phyloP scores from a whole-genome alignment of 2,113 vertebrate species.

The Lepus americanus region DNA sequence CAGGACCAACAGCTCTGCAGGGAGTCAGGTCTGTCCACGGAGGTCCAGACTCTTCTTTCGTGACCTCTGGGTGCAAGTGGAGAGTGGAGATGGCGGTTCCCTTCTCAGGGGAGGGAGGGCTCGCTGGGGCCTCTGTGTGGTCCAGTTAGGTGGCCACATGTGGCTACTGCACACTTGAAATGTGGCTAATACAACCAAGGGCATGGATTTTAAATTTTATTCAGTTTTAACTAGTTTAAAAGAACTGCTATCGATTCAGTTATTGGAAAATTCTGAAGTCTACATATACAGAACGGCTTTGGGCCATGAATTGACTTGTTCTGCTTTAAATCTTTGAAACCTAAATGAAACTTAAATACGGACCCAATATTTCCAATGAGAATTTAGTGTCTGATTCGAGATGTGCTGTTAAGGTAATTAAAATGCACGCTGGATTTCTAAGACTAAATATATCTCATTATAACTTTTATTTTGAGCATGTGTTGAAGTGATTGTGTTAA shows the following conservation, averaged over 20 bases:
- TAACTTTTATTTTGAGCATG: not conserved
- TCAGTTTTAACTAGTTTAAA: slow-evolving; percentile 27
- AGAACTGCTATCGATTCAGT: not conserved
- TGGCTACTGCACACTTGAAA: not conserved
- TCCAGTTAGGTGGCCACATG: not conserved
- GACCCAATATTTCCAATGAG: not conserved
- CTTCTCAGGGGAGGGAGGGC: not conserved
- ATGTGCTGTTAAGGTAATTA: not conserved
- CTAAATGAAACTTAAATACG: not conserved
- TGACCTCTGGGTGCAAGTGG: not conserved
- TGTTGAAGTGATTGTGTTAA: not conserved
- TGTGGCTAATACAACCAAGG: not conserved
- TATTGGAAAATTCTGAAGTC: not conserved
- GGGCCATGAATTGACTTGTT: not conserved
- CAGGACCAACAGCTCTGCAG: not conserved
- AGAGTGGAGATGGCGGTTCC: not conserved
- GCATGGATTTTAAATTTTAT: not conserved
- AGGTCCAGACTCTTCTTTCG: not conserved
- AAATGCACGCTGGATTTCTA: not conserved
- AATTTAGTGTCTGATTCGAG: not conserved
- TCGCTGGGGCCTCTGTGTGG: not conserved
- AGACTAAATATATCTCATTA: not conserved
- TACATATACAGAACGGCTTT: not conserved
- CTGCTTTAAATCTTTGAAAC: not conserved
- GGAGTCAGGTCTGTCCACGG: not conserved